phyloP scores from a whole-genome alignment of 2,113 vertebrate species.

The Brachypteracias leptosomus region DNA sequence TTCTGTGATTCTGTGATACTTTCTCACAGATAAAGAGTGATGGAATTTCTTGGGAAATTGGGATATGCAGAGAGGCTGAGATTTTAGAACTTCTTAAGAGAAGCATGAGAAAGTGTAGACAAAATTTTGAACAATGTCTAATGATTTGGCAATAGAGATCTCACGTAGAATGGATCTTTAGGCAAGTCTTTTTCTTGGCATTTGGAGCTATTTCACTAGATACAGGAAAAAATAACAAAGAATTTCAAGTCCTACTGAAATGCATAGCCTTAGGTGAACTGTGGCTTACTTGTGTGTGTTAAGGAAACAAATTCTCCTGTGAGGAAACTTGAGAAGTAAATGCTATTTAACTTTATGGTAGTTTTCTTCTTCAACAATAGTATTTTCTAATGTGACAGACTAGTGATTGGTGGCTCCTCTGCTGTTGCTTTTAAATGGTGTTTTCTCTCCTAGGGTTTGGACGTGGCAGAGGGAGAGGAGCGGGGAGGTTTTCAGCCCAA shows the following conservation, averaged over 20 bases:
- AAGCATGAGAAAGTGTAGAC: background rate
- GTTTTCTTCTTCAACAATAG: background rate
- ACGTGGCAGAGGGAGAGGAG: slow-evolving; percentile 88
- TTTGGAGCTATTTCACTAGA: background rate
- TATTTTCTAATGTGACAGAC: background rate
- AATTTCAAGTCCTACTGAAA: background rate
- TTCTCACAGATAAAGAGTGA: background rate
- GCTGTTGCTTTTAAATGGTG: slow-evolving; percentile 56
- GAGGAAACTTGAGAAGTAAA: background rate
- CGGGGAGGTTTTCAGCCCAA: slow-evolving; percentile 89
- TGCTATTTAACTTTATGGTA: background rate
- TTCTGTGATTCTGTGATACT: no score
- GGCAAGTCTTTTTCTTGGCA: background rate
- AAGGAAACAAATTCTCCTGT: background rate
- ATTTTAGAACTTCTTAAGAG: background rate
- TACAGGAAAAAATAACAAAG: background rate
- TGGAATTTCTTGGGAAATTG: background rate
- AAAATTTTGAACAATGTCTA: background rate
- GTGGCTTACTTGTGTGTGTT: background rate
- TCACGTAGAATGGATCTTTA: background rate
- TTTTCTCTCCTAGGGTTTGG: slow-evolving; percentile 80
- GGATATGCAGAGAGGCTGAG: background rate
- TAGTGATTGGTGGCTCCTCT: background rate
- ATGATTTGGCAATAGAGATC: background rate
- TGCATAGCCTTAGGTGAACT: fast-evolving